Evolutionary conservation across 2,797 vertebrate genomes (phyloP).

Genomic region (Tenualosa thibaudeaui): DNA sequence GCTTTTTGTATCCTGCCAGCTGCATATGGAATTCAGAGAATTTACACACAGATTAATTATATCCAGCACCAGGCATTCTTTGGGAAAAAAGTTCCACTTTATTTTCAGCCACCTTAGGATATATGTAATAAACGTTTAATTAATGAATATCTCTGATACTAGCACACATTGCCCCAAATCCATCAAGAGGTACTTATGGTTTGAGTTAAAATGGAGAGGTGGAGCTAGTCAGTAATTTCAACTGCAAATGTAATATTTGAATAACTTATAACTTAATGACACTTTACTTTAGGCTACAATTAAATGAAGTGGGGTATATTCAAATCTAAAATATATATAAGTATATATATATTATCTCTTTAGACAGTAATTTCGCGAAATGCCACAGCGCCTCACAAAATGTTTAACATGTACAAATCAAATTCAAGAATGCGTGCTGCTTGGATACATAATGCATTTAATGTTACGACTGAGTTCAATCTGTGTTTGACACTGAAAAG

Average conservation of each 20-base stretch:
- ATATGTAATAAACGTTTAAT: background rate
- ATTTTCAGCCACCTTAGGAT: background rate
- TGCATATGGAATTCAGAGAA: background rate
- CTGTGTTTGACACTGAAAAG: constrained; percentile 13
- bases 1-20: background rate
- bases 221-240: background rate
- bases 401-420: background rate
- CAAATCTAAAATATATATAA: background rate
- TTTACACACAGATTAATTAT: constrained; percentile 18
- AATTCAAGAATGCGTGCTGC: background rate
- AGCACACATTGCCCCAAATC: background rate
- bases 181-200: background rate
- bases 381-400: background rate
- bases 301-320: background rate
- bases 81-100: background rate
- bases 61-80: background rate
- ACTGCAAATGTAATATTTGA: constrained; percentile 3
- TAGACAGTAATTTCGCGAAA: background rate
- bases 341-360: background rate
- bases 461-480: constrained; percentile 4
- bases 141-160: background rate
- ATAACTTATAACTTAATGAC: background rate
- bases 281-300: background rate
- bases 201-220: background rate
- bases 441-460: background rate